Evolutionary conservation across 2,888 invertebrate genomes (phyloP).

Genomic region (Oscheius onirici): DNA sequence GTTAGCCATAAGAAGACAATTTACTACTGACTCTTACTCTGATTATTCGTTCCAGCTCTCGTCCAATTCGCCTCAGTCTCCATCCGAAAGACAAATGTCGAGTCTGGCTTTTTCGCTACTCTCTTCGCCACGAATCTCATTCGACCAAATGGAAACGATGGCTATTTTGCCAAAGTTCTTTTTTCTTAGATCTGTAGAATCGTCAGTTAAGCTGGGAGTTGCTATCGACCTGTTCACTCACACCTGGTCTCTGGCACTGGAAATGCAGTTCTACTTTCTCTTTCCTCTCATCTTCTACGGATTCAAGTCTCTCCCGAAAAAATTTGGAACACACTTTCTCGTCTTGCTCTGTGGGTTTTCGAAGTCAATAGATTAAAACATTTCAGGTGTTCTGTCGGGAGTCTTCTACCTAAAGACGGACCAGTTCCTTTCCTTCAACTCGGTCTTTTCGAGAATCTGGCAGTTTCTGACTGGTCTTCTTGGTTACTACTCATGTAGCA

Average conservation of each 20-base stretch:
- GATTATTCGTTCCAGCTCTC: neutral
- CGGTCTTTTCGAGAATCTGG: conserved; percentile 7
- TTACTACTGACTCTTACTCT: neutral
- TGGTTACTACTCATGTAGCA: no score
- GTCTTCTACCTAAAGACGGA: neutral
- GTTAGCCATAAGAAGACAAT: no score
- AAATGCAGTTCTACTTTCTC: conserved; percentile 12
- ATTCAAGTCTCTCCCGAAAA: no score
- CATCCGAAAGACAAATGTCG: neutral
- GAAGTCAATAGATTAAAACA: neutral
- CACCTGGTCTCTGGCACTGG: conserved; percentile 1
- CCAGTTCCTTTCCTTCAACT: conserved; percentile 9
- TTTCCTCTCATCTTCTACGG: conserved; percentile 5
- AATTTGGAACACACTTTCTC: neutral
- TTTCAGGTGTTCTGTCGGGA: neutral
- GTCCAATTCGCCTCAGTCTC: neutral
- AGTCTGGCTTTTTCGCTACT: neutral
- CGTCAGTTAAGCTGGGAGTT: neutral
- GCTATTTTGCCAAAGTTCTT: neutral
- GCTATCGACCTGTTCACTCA: conserved; percentile 5
- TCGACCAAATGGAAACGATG: neutral
- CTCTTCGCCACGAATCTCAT: conserved; percentile 7
- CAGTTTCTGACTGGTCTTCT: conserved; percentile 8
- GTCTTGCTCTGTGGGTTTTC: neutral
- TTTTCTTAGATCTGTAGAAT: neutral